Conservation (phyloP, 2,113 vertebrate genomes). For the Macrotis lagotis region DNA sequence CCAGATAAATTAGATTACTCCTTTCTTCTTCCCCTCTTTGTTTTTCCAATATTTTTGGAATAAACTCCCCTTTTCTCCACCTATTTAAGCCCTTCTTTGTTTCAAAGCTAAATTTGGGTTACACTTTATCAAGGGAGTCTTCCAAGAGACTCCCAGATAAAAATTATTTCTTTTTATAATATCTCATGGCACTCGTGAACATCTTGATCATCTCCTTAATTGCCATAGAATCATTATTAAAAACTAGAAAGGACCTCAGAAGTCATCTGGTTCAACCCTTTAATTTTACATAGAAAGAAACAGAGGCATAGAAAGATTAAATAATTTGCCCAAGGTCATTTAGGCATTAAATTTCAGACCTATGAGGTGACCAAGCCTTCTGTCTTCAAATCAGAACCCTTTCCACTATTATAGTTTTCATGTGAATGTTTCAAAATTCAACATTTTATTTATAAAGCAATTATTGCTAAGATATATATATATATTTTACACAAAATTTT, state of each 20-base stretch:
- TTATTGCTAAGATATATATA: not conserved
- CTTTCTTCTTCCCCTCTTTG: not conserved
- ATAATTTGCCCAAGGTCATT: not conserved
- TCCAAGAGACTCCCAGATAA: not conserved
- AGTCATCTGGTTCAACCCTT: not conserved
- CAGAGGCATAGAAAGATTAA: not conserved
- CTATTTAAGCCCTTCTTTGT: not conserved
- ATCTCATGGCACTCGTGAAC: not conserved
- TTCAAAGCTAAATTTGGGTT: not conserved
- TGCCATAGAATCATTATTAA: not conserved
- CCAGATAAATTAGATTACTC: not conserved
- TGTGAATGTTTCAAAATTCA: not conserved
- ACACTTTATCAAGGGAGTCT: not conserved
- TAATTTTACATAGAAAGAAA: not conserved
- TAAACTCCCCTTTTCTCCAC: not conserved
- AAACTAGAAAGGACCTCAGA: not conserved
- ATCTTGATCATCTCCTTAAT: not conserved
- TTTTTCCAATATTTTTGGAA: not conserved
- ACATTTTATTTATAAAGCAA: not conserved
- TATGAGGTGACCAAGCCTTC: not conserved
- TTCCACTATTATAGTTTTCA: not conserved
- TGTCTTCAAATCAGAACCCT: not conserved
- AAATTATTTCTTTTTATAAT: not conserved
- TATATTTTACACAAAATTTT: slow-evolving; percentile 6
- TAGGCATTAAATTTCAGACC: not conserved